Evolutionary conservation across 1,140 invertebrate genomes (phyloP).

Genomic region (Druon quercuslanigerum): DNA sequence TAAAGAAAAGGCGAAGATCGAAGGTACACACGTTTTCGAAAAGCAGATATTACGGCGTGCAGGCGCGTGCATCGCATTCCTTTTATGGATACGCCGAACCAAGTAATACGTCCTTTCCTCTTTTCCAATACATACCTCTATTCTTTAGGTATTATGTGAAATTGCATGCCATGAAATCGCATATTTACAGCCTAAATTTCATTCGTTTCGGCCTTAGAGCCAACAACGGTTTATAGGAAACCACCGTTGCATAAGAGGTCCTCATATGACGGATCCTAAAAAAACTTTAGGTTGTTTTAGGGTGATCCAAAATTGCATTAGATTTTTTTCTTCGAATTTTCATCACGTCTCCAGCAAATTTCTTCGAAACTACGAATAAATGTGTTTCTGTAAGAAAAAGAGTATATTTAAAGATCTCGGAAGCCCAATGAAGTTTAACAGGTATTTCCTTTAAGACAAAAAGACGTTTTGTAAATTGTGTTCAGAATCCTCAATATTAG

Average conservation of each 20-base stretch:
- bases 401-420: too few species aligned
- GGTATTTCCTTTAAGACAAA: too few species aligned
- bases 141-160: slow-evolving; percentile 57
- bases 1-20: neutral
- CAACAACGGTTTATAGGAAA: slow-evolving; percentile 55
- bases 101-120: slow-evolving; percentile 15
- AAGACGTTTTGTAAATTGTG: too few species aligned
- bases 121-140: neutral
- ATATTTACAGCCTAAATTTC: slow-evolving; percentile 65
- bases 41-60: slow-evolving; percentile 36
- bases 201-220: slow-evolving; percentile 57
- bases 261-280: neutral
- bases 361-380: too few species aligned
- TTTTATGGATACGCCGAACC: slow-evolving; percentile 57
- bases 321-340: too few species aligned
- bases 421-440: too few species aligned
- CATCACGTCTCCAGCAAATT: too few species aligned
- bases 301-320: too few species aligned
- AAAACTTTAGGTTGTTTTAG: neutral
- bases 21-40: neutral
- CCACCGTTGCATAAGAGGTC: slow-evolving; percentile 38
- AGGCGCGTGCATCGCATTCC: slow-evolving; percentile 56
- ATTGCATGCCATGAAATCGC: slow-evolving; percentile 59
- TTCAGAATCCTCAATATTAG: too few species aligned
- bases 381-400: too few species aligned